phyloP scores from a whole-genome alignment of 2,113 vertebrate species.

The Callospermophilus lateralis region DNA sequence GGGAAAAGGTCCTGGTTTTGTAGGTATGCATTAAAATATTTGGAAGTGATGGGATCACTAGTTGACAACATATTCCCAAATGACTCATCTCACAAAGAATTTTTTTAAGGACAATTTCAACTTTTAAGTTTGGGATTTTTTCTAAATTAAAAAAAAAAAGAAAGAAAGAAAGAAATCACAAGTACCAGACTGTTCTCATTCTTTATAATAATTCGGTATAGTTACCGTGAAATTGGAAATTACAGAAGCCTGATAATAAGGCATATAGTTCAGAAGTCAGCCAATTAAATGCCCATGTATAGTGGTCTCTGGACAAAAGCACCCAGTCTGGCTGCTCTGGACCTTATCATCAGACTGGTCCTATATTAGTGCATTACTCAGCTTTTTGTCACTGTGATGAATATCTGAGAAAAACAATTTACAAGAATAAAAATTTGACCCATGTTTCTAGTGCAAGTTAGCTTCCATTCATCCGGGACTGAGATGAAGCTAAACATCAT shows the following conservation, averaged over 20 bases:
- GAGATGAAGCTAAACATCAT: background rate
- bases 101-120: background rate
- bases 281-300: background rate
- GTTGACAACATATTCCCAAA: background rate
- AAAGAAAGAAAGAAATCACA: background rate
- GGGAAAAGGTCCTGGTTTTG: background rate
- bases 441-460: background rate
- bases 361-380: background rate
- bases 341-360: background rate
- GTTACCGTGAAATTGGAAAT: background rate
- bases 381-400: background rate
- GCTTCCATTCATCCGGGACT: background rate
- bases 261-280: background rate
- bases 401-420: background rate
- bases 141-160: conserved; percentile 5
- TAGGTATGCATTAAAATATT: background rate
- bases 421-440: background rate
- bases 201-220: background rate
- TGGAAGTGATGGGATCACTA: background rate
- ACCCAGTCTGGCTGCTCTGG: background rate
- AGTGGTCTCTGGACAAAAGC: background rate
- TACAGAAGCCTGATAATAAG: background rate
- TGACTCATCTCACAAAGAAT: background rate
- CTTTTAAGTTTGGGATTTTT: background rate
- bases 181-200: background rate